Evolutionary conservation across 2,888 invertebrate species (phyloP), one percentile per base, ranked within the genome.

Genomic region (Crematogaster levior): DNA sequence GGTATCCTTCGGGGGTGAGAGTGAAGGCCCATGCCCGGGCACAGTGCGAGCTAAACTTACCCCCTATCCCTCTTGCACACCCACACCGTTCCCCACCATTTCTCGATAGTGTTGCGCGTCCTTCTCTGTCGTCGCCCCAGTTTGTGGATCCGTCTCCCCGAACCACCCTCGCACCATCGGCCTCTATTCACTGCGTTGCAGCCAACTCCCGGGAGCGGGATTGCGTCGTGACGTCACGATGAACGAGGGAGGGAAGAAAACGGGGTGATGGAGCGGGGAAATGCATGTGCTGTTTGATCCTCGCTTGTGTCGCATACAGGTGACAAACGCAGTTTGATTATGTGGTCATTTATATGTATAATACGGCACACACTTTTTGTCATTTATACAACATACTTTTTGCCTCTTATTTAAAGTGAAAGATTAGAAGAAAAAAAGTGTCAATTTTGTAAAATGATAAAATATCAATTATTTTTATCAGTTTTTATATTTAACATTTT

Each of bases 21-120:
- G 83, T 70, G 68, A 70, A 77, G 88, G 86, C 89, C 83, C 89
- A 86, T 86, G 85, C 91, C 91, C 91, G 90, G 91, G 91, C 87
- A 37, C 63, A 83, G 86, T 89, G 87, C 87, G 88, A 90, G 91
- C 91, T 91, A 89, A 90, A 88, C 89, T 88, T 90, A 65, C 34
- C n/a, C 90, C 88, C 89, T 7, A 7, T 9, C 24, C n/a, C 46
- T 43, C 73, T 85, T 88, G 4, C 56, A 70, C 70, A 65, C 48
- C 82, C 85, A 81, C 84, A 34, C 24, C 53, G 58, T 53, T 68
- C 72, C 82, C 80, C 56, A 68, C 77, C 68, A 79, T 43, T 10
- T 27, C 46, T n/a, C 66, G 43, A 60, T 66, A 61, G 74, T 83
- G 80, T 74, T 79, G 63, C 58, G 74, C 81, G 81, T 60, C 83